Percentiles rank a stretch among this genome's conserved stretches.
Evolutionary conservation across 2,797 vertebrate species (phyloP).

Genomic region (Alcedo quadribrachys): DNA sequence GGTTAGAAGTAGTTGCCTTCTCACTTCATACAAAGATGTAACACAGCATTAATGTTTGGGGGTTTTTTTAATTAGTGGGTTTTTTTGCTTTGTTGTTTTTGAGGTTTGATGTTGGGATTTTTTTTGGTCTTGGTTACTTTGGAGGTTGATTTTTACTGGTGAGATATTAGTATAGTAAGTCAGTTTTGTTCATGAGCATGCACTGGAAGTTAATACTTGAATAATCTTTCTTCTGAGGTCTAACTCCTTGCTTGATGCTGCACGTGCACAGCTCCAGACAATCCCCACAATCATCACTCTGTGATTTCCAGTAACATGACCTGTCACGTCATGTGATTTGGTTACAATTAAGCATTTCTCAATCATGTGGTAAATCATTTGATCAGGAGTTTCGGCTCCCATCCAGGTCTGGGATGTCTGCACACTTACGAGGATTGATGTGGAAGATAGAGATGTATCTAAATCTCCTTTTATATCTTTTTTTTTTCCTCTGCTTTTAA

Average conservation of each 20-base stretch:
- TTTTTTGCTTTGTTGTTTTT: background rate
- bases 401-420: background rate
- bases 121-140: background rate
- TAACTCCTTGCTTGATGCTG: background rate
- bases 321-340: background rate
- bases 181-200: too few species aligned
- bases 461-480: too few species aligned
- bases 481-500: background rate
- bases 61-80: background rate
- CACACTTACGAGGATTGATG: background rate
- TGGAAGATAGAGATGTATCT: background rate
- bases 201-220: background rate
- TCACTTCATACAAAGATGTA: background rate
- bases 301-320: fast-evolving
- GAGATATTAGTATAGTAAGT: too few species aligned
- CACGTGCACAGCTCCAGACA: background rate
- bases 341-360: background rate
- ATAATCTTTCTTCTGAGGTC: background rate
- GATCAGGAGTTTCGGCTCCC: background rate
- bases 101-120: too few species aligned
- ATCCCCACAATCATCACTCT: background rate
- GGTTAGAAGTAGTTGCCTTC: background rate
- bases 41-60: background rate
- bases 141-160: too few species aligned
- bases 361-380: background rate